Base-by-base conservation (phyloP, 2,888 invertebrate species). In the Papilio demoleus region DNA sequence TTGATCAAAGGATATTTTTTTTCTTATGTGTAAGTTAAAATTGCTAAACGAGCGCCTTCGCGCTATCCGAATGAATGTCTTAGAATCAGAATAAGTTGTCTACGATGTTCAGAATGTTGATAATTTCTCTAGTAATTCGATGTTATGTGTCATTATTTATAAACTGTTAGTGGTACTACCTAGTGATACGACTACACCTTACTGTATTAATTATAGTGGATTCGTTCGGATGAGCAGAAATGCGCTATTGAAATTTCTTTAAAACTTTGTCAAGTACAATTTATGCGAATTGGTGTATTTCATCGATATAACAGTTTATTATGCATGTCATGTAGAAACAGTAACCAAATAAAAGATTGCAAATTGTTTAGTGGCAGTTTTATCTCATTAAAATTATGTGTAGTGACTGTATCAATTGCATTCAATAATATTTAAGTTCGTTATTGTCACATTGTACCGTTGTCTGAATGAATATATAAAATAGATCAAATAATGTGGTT, bases 391-490 rank as follows among this genome's bases (percentile, higher is more conserved):
- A 81, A 80, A 79, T 82, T 79, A 78, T 77, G 77, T 82, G 83
- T 88, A 84, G 84, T 78, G 78, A 82, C 81, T 88, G 85, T 90
- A 88, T 86, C 86, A 83, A 88, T 83, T 82, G 82, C 81, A 87
- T 85, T 85, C 83, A 86, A 83, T 87, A 87, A 81, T 81, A 17
- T 85, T 89, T 92, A 90, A 88, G 89, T 92, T 93, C 88, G 92
- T 93, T 93, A 92, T 84, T 90, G 92, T 93, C 93, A 93, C 91
- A 88, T 88, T 93, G 93, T 93, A 93, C 90, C 91, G 90, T 93
- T 93, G 93, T 93, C 92, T 90, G 90, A 91, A 90, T 93, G 90
- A 92, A 90, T 92, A 91, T 91, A 91, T 90, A 89, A 89, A 91
- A 89, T 91, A 92, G 88, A 88, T 83, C 81, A 88, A 69, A 72